phyloP scores from a whole-genome alignment of 2,113 vertebrate species.

The Mormoops blainvillei region DNA sequence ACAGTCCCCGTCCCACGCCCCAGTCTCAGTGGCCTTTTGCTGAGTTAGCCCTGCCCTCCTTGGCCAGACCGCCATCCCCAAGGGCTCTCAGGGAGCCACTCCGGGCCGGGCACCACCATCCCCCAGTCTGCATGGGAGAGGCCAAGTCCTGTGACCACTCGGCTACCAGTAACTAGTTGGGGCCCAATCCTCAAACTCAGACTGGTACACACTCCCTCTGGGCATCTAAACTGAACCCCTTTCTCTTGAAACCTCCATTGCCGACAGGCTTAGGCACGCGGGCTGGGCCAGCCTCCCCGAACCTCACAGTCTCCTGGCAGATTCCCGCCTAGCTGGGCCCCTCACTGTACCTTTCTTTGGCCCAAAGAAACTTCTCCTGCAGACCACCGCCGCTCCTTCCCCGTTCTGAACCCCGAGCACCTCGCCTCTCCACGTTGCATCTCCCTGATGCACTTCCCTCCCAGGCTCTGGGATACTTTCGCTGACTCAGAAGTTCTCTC shows the following conservation, averaged over 20 bases:
- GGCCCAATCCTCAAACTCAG: background rate
- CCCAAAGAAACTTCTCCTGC: background rate
- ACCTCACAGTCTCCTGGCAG: background rate
- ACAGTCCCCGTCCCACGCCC: too few relatives aligned
- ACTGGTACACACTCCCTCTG: background rate
- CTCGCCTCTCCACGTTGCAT: background rate
- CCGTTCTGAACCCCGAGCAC: background rate
- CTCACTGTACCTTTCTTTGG: background rate
- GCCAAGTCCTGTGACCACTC: background rate
- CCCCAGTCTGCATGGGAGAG: too few relatives aligned
- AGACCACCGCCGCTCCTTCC: too few relatives aligned
- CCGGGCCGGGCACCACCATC: accelerated
- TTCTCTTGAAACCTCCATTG: too few relatives aligned
- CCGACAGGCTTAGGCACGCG: accelerated
- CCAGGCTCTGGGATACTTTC: background rate
- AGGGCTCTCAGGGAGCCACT: background rate
- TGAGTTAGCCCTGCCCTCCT: too few relatives aligned
- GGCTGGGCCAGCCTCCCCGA: background rate
- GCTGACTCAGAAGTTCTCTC: background rate
- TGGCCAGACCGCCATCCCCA: too few relatives aligned
- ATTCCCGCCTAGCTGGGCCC: background rate
- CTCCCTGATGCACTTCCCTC: too few relatives aligned
- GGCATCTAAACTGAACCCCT: too few relatives aligned
- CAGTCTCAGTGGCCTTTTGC: too few relatives aligned
- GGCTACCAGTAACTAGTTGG: background rate